Percentiles rank a stretch among this genome's conserved stretches.
These are phyloP conservation scores for Vultur gryphus DNA, from an alignment of 2,797 vertebrate species.

Conservation along the genomic window DNA sequence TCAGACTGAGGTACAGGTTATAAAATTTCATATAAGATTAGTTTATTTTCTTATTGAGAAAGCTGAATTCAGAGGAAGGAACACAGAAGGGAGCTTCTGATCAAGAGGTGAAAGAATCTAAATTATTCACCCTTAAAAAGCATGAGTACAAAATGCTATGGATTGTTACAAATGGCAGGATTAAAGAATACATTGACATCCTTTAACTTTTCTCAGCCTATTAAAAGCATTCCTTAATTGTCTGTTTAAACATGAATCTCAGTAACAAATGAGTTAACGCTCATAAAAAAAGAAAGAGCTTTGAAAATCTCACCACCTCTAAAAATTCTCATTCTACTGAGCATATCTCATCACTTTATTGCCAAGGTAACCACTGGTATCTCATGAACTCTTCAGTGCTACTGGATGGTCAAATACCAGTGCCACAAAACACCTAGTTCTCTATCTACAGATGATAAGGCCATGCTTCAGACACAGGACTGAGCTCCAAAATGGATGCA, in stretches of 20 bases:
- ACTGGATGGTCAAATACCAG: neutral
- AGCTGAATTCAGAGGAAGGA: neutral
- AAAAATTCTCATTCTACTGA: slow-evolving; percentile 28
- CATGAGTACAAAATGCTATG: neutral
- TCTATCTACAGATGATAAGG: neutral
- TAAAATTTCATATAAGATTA: neutral
- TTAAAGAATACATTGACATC: neutral
- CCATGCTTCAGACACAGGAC: neutral
- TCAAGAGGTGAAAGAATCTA: neutral
- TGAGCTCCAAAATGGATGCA: neutral
- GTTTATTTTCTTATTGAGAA: slow-evolving; percentile 19
- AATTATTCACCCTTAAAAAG: slow-evolving; percentile 15
- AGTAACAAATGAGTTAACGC: slow-evolving; percentile 26
- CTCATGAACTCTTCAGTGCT: neutral
- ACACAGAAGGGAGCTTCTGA: neutral
- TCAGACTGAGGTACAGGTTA: neutral
- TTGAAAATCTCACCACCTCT: neutral
- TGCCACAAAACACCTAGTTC: neutral
- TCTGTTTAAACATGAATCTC: slow-evolving; percentile 14
- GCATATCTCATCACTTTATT: slow-evolving; percentile 17
- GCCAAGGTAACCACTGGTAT: slow-evolving; percentile 17
- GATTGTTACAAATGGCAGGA: neutral
- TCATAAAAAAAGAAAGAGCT: slow-evolving; percentile 10
- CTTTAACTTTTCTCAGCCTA: slow-evolving; percentile 31
- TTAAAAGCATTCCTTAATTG: slow-evolving; percentile 28